phyloP scores from a whole-genome alignment of 2,113 vertebrate species.

The Plestiodon gilberti region DNA sequence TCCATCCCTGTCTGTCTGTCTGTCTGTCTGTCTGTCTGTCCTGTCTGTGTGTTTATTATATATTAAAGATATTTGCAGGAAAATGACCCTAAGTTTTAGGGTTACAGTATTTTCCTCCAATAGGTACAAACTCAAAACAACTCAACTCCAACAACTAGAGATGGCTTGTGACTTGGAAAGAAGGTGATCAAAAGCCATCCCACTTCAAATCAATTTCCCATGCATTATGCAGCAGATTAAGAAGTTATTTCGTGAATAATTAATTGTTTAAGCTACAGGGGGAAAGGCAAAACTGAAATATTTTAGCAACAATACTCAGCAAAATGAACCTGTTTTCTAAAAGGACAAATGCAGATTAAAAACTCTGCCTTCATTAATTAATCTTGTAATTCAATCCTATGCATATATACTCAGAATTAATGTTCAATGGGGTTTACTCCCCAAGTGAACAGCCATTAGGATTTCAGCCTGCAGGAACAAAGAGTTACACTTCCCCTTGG shows the following conservation, averaged over 20 bases:
- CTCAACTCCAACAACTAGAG: background rate
- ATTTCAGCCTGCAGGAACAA: background rate
- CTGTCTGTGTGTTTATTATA: no score
- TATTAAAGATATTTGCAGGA: background rate
- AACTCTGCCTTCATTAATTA: background rate
- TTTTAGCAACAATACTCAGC: background rate
- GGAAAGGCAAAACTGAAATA: background rate
- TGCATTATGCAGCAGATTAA: slow-evolving; percentile 11
- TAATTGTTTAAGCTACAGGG: background rate
- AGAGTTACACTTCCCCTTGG: no score
- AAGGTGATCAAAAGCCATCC: background rate
- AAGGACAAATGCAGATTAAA: background rate
- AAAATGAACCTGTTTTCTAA: background rate
- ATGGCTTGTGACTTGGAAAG: background rate
- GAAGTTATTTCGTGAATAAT: slow-evolving; percentile 3
- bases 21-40: no score
- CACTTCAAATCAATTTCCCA: background rate
- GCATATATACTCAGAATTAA: background rate
- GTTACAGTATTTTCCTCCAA: no score
- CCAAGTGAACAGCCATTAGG: background rate
- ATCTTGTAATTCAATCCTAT: background rate
- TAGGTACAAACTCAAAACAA: background rate
- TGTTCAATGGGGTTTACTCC: background rate
- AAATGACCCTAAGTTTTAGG: no score
- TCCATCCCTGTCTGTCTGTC: background rate